phyloP scores from a whole-genome alignment of 2,113 vertebrate genomes.

The Tiliqua scincoides region DNA sequence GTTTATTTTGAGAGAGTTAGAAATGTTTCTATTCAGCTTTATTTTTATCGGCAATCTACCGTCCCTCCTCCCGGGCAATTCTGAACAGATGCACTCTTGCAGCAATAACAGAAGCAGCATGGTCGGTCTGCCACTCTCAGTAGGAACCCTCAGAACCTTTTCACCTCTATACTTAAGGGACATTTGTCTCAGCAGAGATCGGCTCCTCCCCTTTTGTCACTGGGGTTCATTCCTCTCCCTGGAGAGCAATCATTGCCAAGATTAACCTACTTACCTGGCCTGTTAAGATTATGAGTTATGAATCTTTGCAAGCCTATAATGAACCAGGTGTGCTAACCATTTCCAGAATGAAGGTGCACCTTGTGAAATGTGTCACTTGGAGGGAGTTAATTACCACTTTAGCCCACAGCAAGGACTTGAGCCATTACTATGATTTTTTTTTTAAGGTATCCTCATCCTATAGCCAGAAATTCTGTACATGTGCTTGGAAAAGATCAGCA shows the following conservation, averaged over 20 bases:
- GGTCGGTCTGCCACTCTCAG: neutral
- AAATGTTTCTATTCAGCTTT: slow-evolving; percentile 10
- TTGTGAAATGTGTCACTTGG: neutral
- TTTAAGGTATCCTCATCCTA: neutral
- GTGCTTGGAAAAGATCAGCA: neutral
- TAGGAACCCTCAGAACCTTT: neutral
- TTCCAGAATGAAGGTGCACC: neutral
- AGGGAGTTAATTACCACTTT: neutral
- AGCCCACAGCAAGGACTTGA: neutral
- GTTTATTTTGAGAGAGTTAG: neutral
- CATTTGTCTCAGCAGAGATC: slow-evolving; percentile 3
- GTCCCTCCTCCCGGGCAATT: neutral
- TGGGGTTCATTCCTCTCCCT: neutral
- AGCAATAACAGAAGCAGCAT: neutral
- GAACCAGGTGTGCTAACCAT: neutral
- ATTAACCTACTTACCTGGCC: neutral
- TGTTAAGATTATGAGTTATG: slow-evolving; percentile 11
- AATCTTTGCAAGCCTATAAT: neutral
- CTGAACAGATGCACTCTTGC: slow-evolving; percentile 5
- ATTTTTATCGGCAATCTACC: neutral
- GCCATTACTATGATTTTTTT: neutral
- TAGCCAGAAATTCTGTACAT: neutral
- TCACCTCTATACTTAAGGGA: neutral
- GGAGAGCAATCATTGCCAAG: neutral
- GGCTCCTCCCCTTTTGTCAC: neutral